These are phyloP conservation scores for Alexandromys fortis DNA, from an alignment of 2,113 vertebrate genomes.

Conservation along the genomic window DNA sequence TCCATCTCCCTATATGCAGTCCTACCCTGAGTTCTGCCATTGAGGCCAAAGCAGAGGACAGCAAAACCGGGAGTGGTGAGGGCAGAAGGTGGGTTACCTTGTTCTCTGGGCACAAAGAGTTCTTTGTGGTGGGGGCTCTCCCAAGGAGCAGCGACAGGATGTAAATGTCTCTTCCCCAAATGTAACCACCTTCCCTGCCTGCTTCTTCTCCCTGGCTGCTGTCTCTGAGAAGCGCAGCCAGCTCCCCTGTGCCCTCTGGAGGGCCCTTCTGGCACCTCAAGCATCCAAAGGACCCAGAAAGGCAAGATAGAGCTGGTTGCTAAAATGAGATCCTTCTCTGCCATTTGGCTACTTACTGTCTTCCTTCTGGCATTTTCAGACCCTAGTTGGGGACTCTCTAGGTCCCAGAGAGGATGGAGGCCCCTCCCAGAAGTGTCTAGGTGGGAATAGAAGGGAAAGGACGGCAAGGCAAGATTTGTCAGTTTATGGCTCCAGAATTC, in stretches of 20 bases:
- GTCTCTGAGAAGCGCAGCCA: not conserved
- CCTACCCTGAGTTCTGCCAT: not conserved
- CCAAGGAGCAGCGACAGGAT: not conserved
- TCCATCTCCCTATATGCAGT: rapidly evolving
- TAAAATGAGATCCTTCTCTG: not conserved
- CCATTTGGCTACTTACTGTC: not conserved
- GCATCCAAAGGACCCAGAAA: not conserved
- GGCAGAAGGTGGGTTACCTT: not conserved
- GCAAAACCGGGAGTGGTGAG: not conserved
- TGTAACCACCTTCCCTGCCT: rapidly evolving
- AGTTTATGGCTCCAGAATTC: not conserved
- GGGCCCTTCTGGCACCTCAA: slow-evolving; percentile 41
- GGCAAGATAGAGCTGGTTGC: not conserved
- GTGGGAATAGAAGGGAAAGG: not conserved
- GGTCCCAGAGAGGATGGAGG: rapidly evolving
- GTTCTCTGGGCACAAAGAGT: not conserved
- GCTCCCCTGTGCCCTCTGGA: slow-evolving; percentile 48
- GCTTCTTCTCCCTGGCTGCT: rapidly evolving
- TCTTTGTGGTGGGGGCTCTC: not conserved
- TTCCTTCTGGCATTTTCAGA: not conserved
- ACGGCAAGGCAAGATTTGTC: too few species aligned
- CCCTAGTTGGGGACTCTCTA: not conserved
- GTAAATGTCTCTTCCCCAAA: not conserved
- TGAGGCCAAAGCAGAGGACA: too few species aligned
- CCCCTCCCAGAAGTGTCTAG: not conserved